phyloP scores from a whole-genome alignment of 2,113 vertebrate genomes.

The Trichechus manatus region DNA sequence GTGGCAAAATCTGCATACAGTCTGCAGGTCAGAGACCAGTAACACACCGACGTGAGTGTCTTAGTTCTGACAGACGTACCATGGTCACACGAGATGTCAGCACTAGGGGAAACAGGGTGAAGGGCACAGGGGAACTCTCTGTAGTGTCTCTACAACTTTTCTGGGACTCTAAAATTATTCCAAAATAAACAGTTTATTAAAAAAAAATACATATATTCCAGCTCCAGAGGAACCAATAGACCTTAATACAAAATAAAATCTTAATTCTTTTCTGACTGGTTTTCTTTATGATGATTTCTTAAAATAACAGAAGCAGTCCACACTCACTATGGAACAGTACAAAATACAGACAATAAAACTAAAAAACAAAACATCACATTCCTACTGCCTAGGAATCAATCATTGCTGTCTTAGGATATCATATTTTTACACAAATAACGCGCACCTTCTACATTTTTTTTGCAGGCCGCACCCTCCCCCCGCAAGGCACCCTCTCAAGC shows the following conservation, averaged over 20 bases:
- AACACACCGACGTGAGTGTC: not conserved
- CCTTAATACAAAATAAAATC: conserved; percentile 33
- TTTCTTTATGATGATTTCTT: conserved; percentile 38
- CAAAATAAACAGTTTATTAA: conserved; percentile 9
- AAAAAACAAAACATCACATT: not conserved
- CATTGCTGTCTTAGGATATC: not conserved
- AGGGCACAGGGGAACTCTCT: not conserved
- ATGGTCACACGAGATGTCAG: not conserved
- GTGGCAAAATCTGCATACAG: not conserved
- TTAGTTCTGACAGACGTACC: not conserved
- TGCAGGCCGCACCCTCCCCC: no score
- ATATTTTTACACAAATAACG: no score
- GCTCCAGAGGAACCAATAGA: conserved; percentile 27
- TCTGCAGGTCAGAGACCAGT: not conserved
- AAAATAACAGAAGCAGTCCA: not conserved
- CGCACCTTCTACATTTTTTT: no score
- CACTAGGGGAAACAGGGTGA: not conserved
- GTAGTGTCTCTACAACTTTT: not conserved
- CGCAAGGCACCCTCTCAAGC: no score
- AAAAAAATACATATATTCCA: not conserved
- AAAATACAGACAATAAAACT: conserved; percentile 31
- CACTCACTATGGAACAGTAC: not conserved
- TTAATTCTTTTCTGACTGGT: conserved; percentile 21
- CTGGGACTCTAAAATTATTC: not conserved
- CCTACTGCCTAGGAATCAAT: not conserved